These are phyloP conservation scores for Procambarus virginalis DNA, from an alignment of 1,140 invertebrate genomes.

Conservation along the genomic window DNA sequence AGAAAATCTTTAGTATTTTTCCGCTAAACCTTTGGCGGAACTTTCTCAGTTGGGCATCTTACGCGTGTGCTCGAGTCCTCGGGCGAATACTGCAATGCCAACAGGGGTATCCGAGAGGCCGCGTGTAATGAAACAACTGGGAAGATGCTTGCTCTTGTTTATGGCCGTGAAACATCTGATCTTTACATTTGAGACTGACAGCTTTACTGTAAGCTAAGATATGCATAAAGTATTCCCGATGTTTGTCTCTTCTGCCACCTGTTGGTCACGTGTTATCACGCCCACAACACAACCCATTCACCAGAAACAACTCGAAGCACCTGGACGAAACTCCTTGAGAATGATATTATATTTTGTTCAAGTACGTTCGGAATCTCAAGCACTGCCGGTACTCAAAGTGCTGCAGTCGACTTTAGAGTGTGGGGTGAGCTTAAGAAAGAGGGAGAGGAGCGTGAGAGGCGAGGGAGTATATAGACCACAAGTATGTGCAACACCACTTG, in stretches of 20 bases:
- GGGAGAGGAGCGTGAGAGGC: not conserved
- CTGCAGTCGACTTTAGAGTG: not conserved
- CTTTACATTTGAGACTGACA: not conserved
- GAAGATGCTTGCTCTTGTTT: not conserved
- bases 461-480: constrained; percentile 3
- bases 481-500: not conserved
- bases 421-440: not conserved
- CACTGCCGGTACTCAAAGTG: not conserved
- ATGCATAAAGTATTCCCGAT: too few relatives aligned
- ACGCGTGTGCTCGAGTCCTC: too few relatives aligned
- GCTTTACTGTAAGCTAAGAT: too few relatives aligned
- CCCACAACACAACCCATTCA: not conserved
- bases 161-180: not conserved
- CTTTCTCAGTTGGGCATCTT: too few relatives aligned
- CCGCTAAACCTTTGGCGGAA: too few relatives aligned
- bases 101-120: not conserved
- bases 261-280: not conserved
- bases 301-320: not conserved
- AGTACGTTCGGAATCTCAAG: not conserved
- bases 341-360: not conserved
- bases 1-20: too few relatives aligned
- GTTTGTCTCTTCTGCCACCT: not conserved
- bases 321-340: not conserved
- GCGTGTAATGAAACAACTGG: not conserved
- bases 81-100: not conserved